Conservation (phyloP, 1,140 invertebrate species). For the Procambarus virginalis region DNA sequence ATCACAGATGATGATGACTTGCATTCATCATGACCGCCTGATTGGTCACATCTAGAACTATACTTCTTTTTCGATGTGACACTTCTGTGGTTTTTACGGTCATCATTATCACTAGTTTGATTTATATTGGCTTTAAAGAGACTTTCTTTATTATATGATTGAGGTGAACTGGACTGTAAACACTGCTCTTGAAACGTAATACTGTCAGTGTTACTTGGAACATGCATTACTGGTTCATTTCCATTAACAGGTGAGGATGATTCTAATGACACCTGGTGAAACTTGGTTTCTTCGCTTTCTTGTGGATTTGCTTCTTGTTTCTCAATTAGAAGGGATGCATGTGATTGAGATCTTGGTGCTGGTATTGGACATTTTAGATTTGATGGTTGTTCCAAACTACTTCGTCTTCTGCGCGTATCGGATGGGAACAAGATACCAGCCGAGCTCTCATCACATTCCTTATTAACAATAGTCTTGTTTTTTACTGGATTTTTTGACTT, state of each 20-base stretch:
- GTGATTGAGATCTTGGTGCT: slow-evolving; percentile 22
- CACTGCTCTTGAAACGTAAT: not conserved
- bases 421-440: not conserved
- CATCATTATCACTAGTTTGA: not conserved
- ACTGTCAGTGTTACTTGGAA: not conserved
- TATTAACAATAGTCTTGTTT: not conserved
- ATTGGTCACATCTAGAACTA: not conserved
- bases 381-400: not conserved
- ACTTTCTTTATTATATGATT: slow-evolving; percentile 36
- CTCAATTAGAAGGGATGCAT: not conserved
- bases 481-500: not conserved
- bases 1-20: not conserved
- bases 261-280: not conserved
- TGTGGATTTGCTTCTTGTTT: not conserved
- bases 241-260: not conserved
- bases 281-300: not conserved
- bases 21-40: not conserved
- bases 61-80: not conserved
- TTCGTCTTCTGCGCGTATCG: not conserved
- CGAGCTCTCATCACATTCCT: not conserved
- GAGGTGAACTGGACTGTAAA: slow-evolving; percentile 21
- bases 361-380: slow-evolving; percentile 9
- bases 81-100: not conserved
- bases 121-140: not conserved
- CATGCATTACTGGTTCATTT: not conserved